These are phyloP conservation scores for Nemapogon koenigi DNA, from an alignment of 2,888 invertebrate genomes.

Conservation along the genomic window DNA sequence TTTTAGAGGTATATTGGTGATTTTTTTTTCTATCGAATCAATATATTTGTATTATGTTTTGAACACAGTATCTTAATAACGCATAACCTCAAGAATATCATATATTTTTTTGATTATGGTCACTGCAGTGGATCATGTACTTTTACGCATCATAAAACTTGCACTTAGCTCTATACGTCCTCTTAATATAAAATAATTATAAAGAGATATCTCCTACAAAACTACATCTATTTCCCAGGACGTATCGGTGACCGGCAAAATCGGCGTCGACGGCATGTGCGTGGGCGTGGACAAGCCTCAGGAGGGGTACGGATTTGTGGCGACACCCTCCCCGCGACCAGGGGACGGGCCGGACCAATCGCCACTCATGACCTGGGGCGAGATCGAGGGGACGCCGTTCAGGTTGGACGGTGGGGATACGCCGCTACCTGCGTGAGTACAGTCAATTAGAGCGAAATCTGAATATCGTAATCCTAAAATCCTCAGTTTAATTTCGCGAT, in stretches of 20 bases:
- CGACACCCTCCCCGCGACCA: constrained; percentile 90
- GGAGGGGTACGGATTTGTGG: constrained; percentile 67
- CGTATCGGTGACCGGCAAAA: constrained; percentile 75
- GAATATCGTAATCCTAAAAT: background rate
- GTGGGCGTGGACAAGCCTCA: constrained; percentile 58
- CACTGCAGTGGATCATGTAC: too few relatives aligned
- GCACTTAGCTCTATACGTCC: too few relatives aligned
- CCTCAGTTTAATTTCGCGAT: too few relatives aligned
- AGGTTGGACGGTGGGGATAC: constrained; percentile 91
- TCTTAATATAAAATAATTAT: too few relatives aligned
- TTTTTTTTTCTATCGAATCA: too few relatives aligned
- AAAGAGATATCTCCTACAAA: too few relatives aligned
- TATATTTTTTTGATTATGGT: too few relatives aligned
- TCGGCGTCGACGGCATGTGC: constrained; percentile 91
- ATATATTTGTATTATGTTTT: too few relatives aligned
- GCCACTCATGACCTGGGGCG: constrained; percentile 99
- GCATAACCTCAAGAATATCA: too few relatives aligned
- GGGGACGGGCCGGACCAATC: constrained; percentile 78
- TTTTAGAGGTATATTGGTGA: too few relatives aligned
- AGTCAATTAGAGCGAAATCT: background rate
- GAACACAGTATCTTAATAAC: too few relatives aligned
- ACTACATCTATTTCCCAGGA: constrained; percentile 41
- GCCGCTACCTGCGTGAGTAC: constrained; percentile 69
- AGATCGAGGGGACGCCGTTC: constrained; percentile 98
- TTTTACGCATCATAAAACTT: too few relatives aligned